Evolutionary conservation across 2,888 invertebrate species (phyloP), one percentile per base, ranked within the genome.

Genomic region (Dynastes grantii): DNA sequence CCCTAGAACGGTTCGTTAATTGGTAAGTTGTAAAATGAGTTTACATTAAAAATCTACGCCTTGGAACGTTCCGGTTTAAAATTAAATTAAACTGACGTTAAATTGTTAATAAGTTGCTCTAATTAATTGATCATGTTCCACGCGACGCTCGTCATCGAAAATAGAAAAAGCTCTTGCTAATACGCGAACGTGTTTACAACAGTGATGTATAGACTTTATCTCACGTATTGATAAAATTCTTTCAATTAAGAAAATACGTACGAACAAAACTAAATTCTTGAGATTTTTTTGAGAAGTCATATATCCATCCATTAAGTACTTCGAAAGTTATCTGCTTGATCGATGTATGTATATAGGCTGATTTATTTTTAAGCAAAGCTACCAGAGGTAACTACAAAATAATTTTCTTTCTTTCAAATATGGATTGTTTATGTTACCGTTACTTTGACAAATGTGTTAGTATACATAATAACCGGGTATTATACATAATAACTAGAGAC

Each of bases 171-270:
- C 27, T n/a, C 11, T 22, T 58, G 58, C 22, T 61, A 61, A 27
- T 27, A 11, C 2, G 55, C 22, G 13, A 22, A 29, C 3, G 27
- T 32, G 63, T 32, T 32, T 32, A 63, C 32, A 32, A 32, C 27
- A 67, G 16, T 45, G 27, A 27, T 45, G 11, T 22, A 45, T 4
- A 67, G 67, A 67, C 22, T 16, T 67, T 67, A 67, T 67, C 67
- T 45, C 9, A 9, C 3, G 9, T 6, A 45, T 67, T 67, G 67
- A 67, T 67, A 67, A 67, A 40, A 67, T 67, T 67, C 16, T 65
- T 67, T 11, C 45, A 63, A 22, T 16, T 55, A 63, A 8, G 27
- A 63, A 13, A 11, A 32, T 63, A 29, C 2, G 29, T 29, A 63
- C 1, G 63, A 29, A 8, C 22, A 55, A 55, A 55, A 55, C 22